Conservation (phyloP, 2,113 vertebrate genomes). For the Silurus meridionalis region DNA sequence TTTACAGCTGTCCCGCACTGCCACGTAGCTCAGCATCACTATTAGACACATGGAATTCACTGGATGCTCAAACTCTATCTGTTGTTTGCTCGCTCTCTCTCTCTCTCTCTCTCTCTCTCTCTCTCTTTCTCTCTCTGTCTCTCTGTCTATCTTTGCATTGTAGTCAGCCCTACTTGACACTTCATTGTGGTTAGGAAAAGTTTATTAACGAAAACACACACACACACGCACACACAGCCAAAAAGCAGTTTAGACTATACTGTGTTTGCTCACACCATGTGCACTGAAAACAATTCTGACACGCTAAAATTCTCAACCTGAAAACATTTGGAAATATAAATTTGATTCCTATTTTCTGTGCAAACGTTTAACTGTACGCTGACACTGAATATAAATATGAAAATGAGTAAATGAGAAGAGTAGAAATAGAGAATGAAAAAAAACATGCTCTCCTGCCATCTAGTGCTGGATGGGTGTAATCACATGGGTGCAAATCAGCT, state of each 20-base stretch:
- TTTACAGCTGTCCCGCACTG: conserved; percentile 49
- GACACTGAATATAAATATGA: not conserved
- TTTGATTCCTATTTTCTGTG: not conserved
- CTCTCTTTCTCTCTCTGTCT: conserved; percentile 36
- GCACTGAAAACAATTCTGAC: not conserved
- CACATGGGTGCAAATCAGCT: not conserved
- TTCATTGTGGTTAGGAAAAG: conserved; percentile 10
- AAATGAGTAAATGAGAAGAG: not conserved
- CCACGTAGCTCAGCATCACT: conserved; percentile 53
- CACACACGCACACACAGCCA: not conserved
- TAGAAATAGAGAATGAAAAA: not conserved
- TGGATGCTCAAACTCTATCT: conserved; percentile 56
- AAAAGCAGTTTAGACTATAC: not conserved
- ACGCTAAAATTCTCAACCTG: not conserved
- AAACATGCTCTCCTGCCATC: conserved; percentile 32
- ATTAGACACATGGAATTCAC: conserved; percentile 55
- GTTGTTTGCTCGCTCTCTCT: conserved; percentile 57
- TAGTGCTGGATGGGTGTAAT: conserved; percentile 54
- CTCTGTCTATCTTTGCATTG: not conserved
- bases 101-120: conserved; percentile 23
- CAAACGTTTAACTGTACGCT: not conserved
- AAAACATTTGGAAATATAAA: not conserved
- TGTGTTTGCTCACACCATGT: not conserved
- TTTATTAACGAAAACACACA: conserved; percentile 6
- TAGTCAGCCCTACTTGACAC: not conserved